A percentile compares a stretch with the other conserved stretches of the same genome.
These are phyloP conservation scores for Mesorhabditis spiculigera DNA, from an alignment of 2,888 invertebrate species.

Conservation along the genomic window DNA sequence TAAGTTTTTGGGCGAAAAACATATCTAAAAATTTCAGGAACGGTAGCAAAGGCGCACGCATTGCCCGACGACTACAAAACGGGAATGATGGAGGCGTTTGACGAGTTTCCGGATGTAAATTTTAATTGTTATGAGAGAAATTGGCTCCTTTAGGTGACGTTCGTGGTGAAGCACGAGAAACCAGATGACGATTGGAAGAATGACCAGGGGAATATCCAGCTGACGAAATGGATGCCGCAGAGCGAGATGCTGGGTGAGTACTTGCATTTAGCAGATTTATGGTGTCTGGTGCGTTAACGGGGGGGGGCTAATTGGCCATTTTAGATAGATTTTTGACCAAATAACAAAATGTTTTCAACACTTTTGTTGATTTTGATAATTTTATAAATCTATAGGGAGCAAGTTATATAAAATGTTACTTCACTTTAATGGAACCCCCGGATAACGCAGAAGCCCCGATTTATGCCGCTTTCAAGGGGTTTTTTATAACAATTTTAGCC, in stretches of 20 bases:
- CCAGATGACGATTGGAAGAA: neutral
- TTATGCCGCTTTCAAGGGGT: no score
- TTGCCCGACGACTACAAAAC: conserved; percentile 3
- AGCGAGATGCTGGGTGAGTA: neutral
- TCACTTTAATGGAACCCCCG: no score
- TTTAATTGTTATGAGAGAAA: neutral
- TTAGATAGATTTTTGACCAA: no score
- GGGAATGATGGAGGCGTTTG: neutral
- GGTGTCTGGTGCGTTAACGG: no score
- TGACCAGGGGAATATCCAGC: neutral
- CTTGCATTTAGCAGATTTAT: no score
- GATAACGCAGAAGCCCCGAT: no score
- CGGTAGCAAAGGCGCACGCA: conserved; percentile 3
- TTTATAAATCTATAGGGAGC: no score
- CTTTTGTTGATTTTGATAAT: no score
- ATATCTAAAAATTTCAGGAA: neutral
- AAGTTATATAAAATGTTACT: no score
- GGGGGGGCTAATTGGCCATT: no score
- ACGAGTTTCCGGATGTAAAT: conserved; percentile 2
- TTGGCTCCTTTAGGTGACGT: neutral
- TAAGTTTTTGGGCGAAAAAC: neutral
- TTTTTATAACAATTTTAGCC: neutral
- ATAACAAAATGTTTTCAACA: no score
- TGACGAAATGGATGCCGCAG: conserved; percentile 1
- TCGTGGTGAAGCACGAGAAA: neutral